Percentiles rank a stretch among this genome's conserved stretches.
phyloP scores from a whole-genome alignment of 2,113 vertebrate genomes.

The Crotalus viridis region DNA sequence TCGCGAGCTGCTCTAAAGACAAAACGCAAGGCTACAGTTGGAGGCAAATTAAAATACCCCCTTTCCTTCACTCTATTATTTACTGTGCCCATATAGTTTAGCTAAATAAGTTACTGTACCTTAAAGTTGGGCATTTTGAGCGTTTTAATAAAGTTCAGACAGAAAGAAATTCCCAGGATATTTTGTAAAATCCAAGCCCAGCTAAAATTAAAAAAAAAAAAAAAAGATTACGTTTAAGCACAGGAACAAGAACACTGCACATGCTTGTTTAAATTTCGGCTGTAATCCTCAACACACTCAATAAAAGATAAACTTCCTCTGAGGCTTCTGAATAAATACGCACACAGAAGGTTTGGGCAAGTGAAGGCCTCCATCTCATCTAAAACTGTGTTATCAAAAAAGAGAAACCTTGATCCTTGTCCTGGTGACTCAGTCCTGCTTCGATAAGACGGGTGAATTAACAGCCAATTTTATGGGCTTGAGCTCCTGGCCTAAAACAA shows the following conservation, averaged over 20 bases:
- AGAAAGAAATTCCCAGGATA: conserved; percentile 91
- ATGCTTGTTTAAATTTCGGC: background rate
- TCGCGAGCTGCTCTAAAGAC: background rate
- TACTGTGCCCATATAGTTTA: background rate
- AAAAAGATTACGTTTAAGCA: conserved; percentile 3
- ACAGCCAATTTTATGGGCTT: background rate
- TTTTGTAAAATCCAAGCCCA: conserved; percentile 98
- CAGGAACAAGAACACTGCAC: background rate
- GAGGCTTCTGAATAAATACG: background rate
- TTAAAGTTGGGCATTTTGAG: conserved; percentile 93
- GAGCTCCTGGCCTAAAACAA: background rate
- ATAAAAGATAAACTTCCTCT: background rate
- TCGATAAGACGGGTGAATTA: background rate
- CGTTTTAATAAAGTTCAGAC: conserved; percentile 93
- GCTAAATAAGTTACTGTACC: conserved; percentile 71
- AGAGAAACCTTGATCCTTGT: background rate
- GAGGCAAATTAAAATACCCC: background rate
- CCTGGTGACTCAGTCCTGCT: background rate
- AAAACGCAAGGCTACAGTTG: background rate
- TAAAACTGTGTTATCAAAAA: background rate
- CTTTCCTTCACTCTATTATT: background rate
- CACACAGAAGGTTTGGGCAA: background rate
- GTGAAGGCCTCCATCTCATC: background rate
- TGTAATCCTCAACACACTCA: background rate
- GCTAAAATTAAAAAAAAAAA: conserved; percentile 68